phyloP scores from a whole-genome alignment of 92 coral and sea anemone genomes.

The Zoanthus gigantus region DNA sequence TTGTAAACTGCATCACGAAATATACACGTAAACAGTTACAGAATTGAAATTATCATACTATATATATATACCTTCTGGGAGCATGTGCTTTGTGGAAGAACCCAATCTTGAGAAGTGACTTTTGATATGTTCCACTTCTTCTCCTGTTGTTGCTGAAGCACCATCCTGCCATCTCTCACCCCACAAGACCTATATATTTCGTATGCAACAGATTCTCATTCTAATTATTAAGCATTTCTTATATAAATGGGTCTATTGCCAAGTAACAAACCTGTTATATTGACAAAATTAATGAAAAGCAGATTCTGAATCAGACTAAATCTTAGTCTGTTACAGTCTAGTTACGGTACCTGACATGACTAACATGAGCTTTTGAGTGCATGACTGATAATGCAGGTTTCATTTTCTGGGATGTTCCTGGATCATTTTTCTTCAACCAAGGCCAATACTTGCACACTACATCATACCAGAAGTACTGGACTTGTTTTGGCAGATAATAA shows the following conservation, averaged over 20 bases:
- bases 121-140: slow-evolving; percentile 77
- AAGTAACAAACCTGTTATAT: background rate
- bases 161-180: slow-evolving; percentile 83
- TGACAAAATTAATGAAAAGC: background rate
- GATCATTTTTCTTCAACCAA: slow-evolving; percentile 68
- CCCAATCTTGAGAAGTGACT: slow-evolving; percentile 77
- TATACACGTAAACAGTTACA: background rate
- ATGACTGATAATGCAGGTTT: slow-evolving; percentile 75
- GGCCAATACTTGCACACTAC: slow-evolving; percentile 82
- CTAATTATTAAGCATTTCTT: background rate
- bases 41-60: background rate
- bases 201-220: background rate
- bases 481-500: background rate
- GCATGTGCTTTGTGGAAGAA: slow-evolving; percentile 70
- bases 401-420: slow-evolving; percentile 54
- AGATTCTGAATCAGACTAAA: too few relatives aligned
- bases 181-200: slow-evolving; percentile 52
- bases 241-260: background rate
- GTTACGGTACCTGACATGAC: slow-evolving; percentile 77
- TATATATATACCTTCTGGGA: slow-evolving; percentile 65
- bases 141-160: slow-evolving; percentile 80
- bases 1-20: background rate
- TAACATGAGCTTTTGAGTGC: slow-evolving; percentile 84
- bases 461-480: slow-evolving; percentile 45
- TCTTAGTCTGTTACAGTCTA: too few relatives aligned